These are phyloP conservation scores for Meliscaeva auricollis DNA, from an alignment of 2,888 invertebrate genomes.

Conservation along the genomic window DNA sequence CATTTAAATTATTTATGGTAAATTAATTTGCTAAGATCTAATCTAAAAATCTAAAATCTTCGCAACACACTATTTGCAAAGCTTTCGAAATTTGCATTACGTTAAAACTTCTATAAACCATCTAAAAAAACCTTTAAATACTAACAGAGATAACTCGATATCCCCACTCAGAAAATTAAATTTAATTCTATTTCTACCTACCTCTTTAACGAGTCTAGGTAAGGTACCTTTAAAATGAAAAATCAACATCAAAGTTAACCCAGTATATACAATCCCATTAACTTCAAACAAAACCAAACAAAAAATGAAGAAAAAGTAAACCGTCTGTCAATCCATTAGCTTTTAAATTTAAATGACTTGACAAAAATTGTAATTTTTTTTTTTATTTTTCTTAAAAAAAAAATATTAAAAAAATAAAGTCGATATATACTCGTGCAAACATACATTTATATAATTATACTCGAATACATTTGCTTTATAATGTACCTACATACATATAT, in stretches of 20 bases:
- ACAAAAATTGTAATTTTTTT: not conserved
- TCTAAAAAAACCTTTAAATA: no score
- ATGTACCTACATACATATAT: not conserved
- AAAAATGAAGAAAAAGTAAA: not conserved
- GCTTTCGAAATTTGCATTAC: no score
- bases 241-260: not conserved
- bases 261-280: not conserved
- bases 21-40: no score
- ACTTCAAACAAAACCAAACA: not conserved
- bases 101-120: no score
- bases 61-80: no score
- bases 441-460: not conserved
- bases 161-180: no score
- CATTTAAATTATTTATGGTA: no score
- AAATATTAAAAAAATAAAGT: not conserved
- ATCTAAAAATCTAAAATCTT: no score
- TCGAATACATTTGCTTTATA: not conserved
- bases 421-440: not conserved
- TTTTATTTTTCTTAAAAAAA: not conserved
- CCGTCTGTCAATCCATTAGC: not conserved
- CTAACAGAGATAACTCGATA: no score
- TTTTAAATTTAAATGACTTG: conserved; percentile 27
- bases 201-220: no score
- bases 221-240: no score
- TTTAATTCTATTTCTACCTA: no score